Evolutionary conservation across 2,888 invertebrate genomes (phyloP).

Genomic region (Erynnis tages): DNA sequence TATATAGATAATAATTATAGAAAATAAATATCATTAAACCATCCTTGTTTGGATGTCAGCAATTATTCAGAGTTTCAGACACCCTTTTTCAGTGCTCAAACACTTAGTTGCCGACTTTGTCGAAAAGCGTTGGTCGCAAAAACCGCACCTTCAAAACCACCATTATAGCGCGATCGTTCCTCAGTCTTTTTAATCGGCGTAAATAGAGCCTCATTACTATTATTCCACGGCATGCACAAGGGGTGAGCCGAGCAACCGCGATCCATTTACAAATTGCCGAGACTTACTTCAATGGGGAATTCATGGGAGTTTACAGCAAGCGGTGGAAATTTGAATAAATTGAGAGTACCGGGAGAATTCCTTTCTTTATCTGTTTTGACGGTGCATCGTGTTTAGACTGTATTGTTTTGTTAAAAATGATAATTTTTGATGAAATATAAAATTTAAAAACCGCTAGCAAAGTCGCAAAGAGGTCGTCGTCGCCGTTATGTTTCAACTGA

Average conservation of each 20-base stretch:
- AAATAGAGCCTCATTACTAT: slow-evolving; percentile 10
- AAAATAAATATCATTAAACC: no score
- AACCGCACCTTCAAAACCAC: neutral
- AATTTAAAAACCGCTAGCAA: no score
- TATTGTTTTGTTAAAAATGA: no score
- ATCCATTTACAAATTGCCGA: slow-evolving; percentile 74
- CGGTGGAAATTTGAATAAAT: slow-evolving; percentile 9
- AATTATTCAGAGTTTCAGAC: no score
- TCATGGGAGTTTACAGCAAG: slow-evolving; percentile 1
- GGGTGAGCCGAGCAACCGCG: slow-evolving; percentile 44
- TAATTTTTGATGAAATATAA: no score
- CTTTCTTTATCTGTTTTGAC: neutral
- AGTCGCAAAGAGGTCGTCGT: no score
- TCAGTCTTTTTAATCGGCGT: neutral
- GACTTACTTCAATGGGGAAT: slow-evolving; percentile 34
- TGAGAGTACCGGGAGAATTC: neutral
- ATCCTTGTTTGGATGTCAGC: no score
- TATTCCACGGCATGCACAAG: slow-evolving; percentile 1
- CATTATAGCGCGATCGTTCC: neutral
- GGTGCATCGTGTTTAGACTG: neutral
- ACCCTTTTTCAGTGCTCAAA: no score
- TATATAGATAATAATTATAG: no score
- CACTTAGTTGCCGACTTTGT: no score
- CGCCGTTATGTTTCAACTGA: no score
- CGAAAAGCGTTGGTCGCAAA: no score